Base-by-base conservation (phyloP, 2,888 invertebrate genomes). In the Reticulitermes lucifugus region DNA sequence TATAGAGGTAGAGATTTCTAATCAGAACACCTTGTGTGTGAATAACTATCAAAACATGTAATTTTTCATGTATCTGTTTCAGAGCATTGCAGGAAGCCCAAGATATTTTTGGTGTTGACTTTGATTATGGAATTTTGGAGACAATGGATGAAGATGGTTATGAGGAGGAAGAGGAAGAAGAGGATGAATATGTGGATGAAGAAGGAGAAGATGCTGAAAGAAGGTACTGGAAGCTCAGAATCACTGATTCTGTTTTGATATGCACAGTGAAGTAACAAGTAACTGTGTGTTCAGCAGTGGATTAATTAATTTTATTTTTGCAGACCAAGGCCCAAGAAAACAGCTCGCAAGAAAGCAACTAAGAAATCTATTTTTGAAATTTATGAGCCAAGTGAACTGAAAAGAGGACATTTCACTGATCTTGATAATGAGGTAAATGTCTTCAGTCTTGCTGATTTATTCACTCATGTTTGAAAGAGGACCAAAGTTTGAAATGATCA, bases 91-190 rank as follows among this genome's bases (percentile, higher is more conserved):
- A 99, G 94, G 98, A 99, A 91, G 99, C 99, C 84, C 98, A 99
- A 91, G 99, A 99, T 90, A 98, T 99, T 88, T 99, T 99, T 90
- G 99, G 99, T 51, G 98, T 99, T n/a, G 99, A 99, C 90, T 99
- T 99, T 91, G 98, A 98, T 89, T 98, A 96, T 89, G 97, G 97
- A 86, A 97, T 98, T 88, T 96, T 98, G 91, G 95, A 95, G 84
- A 96, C 96, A 89, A 96, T 96, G 89, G 97, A 95, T 10, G 96
- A 97, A 84, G 97, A 97, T 87, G 96, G 96, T 87, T 96, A 97
- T 88, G 95, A 96, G 84, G 96, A 96, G 82, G 96, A 96, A 55
- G 96, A 96, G 3, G 96, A 96, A 18, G 96, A 96, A 84, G 93
- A 95, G 77, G 96, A 96, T 88, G 96, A 96, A 87, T 96, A 97